Percentiles rank a stretch among this genome's conserved stretches.
phyloP scores from a whole-genome alignment of 2,888 invertebrate species.

The Podotricha telesiphe region DNA sequence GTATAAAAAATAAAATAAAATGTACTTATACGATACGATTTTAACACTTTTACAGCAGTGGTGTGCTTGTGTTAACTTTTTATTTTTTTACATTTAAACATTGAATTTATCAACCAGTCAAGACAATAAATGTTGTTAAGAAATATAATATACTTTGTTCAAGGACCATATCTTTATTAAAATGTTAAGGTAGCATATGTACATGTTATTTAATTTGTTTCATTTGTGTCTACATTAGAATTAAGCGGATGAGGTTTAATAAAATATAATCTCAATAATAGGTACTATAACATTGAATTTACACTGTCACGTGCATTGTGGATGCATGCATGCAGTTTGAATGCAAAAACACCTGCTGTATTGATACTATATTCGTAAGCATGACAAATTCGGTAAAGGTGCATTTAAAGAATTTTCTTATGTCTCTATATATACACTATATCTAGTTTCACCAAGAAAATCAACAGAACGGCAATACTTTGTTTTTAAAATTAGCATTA shows the following conservation, averaged over 20 bases:
- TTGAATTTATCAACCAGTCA: no score
- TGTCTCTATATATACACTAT: not conserved
- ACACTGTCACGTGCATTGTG: not conserved
- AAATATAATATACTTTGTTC: no score
- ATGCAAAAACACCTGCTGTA: conserved; percentile 1
- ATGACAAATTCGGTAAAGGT: not conserved
- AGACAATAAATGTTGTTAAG: no score
- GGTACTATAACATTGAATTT: not conserved
- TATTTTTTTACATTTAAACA: no score
- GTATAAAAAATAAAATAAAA: no score
- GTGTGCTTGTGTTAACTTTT: no score
- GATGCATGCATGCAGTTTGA: not conserved
- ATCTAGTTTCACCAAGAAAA: not conserved
- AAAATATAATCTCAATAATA: not conserved
- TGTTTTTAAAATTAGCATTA: not conserved
- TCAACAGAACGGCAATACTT: not conserved
- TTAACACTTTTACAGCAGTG: no score
- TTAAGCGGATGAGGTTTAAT: not conserved
- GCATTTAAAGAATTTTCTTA: not conserved
- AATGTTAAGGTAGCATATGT: not conserved
- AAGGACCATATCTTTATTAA: no score
- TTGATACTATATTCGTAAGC: not conserved
- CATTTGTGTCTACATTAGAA: not conserved
- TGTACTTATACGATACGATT: no score
- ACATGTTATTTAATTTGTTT: not conserved